Evolutionary conservation across 2,797 vertebrate species (phyloP).

Genomic region (Phrynocephalus guinanensis): DNA sequence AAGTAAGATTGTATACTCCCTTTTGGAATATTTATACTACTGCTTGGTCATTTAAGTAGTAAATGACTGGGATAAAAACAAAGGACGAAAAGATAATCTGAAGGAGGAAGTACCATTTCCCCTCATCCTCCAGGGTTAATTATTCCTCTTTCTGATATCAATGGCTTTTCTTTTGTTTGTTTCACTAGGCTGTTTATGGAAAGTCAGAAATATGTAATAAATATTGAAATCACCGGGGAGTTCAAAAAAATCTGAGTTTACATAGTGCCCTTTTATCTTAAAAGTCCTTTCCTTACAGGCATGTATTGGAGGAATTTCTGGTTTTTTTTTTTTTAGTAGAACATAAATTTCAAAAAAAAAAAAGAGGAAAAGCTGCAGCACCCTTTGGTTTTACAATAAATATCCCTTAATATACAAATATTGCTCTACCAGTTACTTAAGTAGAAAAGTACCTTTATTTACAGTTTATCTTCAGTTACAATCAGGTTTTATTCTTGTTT

Average conservation of each 20-base stretch:
- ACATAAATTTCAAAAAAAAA: too few species aligned
- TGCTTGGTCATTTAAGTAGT: constrained; percentile 70
- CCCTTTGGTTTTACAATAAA: neutral
- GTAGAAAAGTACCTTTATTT: too few species aligned
- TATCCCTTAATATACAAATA: too few species aligned
- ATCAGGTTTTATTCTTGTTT: too few species aligned
- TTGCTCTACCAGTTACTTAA: too few species aligned
- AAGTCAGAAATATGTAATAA: neutral
- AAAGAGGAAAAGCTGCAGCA: too few species aligned
- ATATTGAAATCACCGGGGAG: neutral
- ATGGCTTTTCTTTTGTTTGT: neutral
- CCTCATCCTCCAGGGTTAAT: constrained; percentile 22
- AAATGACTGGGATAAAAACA: constrained; percentile 67
- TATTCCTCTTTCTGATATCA: neutral
- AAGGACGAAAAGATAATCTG: constrained; percentile 33
- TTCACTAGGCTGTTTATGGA: neutral
- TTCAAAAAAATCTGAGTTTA: neutral
- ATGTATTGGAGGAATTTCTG: neutral
- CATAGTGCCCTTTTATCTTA: neutral
- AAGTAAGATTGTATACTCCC: constrained; percentile 22
- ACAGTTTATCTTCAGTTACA: too few species aligned
- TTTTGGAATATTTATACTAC: constrained; percentile 62
- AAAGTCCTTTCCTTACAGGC: neutral
- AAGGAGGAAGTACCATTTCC: constrained; percentile 55
- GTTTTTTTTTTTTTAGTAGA: too few species aligned